Base-by-base conservation (phyloP, 2,113 vertebrate genomes). In the Oxyura jamaicensis region DNA sequence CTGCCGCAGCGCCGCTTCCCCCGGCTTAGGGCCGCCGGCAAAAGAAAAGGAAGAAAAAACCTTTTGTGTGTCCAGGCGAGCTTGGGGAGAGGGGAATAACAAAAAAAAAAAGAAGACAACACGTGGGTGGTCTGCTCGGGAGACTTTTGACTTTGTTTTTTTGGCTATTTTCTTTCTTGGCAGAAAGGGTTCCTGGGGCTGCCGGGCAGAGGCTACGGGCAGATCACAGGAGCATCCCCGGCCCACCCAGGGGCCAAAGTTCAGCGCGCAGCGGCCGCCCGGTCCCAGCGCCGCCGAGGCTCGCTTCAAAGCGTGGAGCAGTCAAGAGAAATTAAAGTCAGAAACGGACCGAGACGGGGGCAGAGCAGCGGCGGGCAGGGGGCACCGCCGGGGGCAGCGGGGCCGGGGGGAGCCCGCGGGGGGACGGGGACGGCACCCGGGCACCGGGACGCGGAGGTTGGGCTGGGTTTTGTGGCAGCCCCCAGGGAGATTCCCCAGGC, bases 211-310 rank as follows among this genome's bases (percentile, higher is more conserved):
- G 94, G 95, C 89, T 91, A 91, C 0, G 6, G 82, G 50, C 95
- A 95, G 94, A 95, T 96, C 95, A 95, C 86, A 96, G 94, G 87
- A 96, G 80, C 92, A 95, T 93, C 96, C 93, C 39, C 71, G 3
- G 96, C 93, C 95, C 95, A 95, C 95, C 93, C 97, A 97, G 88
- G 79, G 96, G 96, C 88, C 95, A 95, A 92, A 94, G 96, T 90
- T 93, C 96, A 95, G 96, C 33, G 60, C 91, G 88, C 82, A 92
- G 89, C 35, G 6, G 66, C 59, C 13, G 4, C 56, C 31, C 5
- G 12, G 85, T 77, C 89, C 75, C 77, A 18, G 71, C 69, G 10
- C 86, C 5, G 0, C 91, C 92, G 71, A 86, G 94, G 93, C 88
- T 92, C 13, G 52, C 91, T 72, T 96, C 96, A 96, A 97, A 96